Conservation (phyloP, 2,888 invertebrate species). For the Gastracanthus pulcherrimus region DNA sequence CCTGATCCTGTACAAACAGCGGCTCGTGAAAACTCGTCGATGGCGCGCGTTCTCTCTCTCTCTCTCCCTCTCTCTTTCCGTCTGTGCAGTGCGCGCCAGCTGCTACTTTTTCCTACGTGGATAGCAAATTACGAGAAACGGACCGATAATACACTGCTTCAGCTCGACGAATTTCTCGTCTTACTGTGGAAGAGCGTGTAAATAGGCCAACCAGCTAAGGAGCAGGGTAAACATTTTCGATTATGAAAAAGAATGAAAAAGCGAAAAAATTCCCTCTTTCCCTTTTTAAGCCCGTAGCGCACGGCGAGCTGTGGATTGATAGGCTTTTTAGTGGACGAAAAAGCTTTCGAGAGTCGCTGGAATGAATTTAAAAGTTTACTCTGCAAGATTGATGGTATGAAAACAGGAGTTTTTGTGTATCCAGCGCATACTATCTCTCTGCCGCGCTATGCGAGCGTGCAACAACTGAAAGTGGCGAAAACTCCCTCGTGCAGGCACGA, state of each 20-base stretch:
- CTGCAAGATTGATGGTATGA: constrained; percentile 31
- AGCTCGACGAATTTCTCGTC: not conserved
- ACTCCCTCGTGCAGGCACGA: not conserved
- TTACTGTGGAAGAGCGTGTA: no score
- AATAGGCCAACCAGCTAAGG: not conserved
- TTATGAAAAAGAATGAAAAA: not conserved
- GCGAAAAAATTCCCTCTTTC: not conserved
- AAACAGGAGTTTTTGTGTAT: not conserved
- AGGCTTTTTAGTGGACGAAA: constrained; percentile 1
- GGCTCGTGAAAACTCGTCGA: constrained; percentile 48
- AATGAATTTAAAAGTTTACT: constrained; percentile 41
- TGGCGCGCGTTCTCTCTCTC: constrained; percentile 20
- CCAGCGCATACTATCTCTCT: no score
- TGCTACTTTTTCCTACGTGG: no score
- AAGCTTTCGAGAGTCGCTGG: constrained; percentile 4
- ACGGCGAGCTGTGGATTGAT: not conserved
- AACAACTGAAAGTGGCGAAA: constrained; percentile 3
- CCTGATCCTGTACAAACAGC: constrained; percentile 40
- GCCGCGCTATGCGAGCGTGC: not conserved
- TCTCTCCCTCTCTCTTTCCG: not conserved
- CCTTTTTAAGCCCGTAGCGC: not conserved
- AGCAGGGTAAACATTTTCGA: constrained; percentile 1
- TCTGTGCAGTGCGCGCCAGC: no score
- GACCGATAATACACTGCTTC: no score
- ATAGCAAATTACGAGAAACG: not conserved